A percentile compares a stretch with the other conserved stretches of the same genome.
These are phyloP conservation scores for Euura lappo DNA, from an alignment of 1,140 invertebrate species.

Conservation along the genomic window DNA sequence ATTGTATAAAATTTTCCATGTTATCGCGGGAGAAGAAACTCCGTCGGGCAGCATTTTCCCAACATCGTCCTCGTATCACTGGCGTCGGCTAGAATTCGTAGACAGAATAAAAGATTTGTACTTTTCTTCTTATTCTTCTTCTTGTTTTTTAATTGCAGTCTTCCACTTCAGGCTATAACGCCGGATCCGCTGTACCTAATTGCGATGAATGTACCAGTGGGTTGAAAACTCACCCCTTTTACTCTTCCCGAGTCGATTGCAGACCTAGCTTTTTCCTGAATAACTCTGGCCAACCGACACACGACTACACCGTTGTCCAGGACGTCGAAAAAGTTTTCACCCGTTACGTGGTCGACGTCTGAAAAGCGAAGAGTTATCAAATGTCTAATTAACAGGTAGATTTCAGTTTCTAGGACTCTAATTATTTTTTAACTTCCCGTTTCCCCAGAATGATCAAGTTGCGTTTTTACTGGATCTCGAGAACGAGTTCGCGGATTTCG, in stretches of 20 bases:
- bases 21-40: conserved; percentile 94
- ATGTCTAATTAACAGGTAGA: too few relatives aligned
- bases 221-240: conserved; percentile 65
- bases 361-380: conserved; percentile 43
- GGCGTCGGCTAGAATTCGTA: conserved; percentile 65
- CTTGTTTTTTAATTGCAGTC: too few relatives aligned
- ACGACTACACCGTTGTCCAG: conserved; percentile 82
- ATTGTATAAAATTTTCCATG: conserved; percentile 91
- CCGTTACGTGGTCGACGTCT: conserved; percentile 76
- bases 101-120: neutral
- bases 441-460: too few relatives aligned
- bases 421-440: too few relatives aligned
- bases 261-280: conserved; percentile 73
- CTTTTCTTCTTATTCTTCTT: conserved; percentile 11
- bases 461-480: too few relatives aligned
- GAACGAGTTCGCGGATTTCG: too few relatives aligned
- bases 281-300: conserved; percentile 77
- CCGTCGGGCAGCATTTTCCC: conserved; percentile 78
- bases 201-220: too few relatives aligned
- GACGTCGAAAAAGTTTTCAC: conserved; percentile 78
- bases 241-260: conserved; percentile 66
- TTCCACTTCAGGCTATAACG: too few relatives aligned
- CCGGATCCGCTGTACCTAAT: too few relatives aligned
- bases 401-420: too few relatives aligned
- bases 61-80: conserved; percentile 73